Percentiles rank a stretch among this genome's conserved stretches.
Conservation (phyloP, 1,140 invertebrate species). For the Plodia interpunctella region DNA sequence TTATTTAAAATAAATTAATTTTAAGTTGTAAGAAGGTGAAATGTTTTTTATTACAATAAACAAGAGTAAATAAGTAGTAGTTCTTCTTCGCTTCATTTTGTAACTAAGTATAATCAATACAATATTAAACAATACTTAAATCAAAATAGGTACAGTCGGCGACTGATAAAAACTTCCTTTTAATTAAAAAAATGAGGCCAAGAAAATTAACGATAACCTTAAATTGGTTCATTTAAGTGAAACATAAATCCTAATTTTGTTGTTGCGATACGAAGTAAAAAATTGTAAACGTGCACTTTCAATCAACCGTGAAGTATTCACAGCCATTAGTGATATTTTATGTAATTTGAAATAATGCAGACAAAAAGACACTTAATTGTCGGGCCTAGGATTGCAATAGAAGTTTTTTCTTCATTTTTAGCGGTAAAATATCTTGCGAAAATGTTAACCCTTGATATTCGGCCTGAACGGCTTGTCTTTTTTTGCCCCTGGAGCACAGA, state of each 20-base stretch:
- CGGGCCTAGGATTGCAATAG: background rate
- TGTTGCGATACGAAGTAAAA: slow-evolving; percentile 31
- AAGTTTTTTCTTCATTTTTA: background rate
- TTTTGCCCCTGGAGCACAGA: too few species aligned
- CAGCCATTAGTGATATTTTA: background rate
- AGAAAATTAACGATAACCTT: slow-evolving; percentile 28
- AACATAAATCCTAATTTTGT: slow-evolving; percentile 43
- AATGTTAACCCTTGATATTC: background rate
- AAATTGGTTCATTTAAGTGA: slow-evolving; percentile 42
- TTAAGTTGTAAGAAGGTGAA: too few species aligned
- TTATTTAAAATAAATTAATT: too few species aligned
- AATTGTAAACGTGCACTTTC: background rate
- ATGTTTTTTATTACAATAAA: too few species aligned
- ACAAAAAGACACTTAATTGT: slow-evolving; percentile 3
- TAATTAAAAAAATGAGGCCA: slow-evolving; percentile 44
- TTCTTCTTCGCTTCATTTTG: too few species aligned
- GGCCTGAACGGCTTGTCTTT: background rate
- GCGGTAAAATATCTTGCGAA: too few species aligned
- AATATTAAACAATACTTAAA: too few species aligned
- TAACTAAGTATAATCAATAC: too few species aligned
- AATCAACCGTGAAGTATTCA: background rate
- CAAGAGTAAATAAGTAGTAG: too few species aligned
- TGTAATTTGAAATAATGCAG: background rate
- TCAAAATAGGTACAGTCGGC: too few species aligned
- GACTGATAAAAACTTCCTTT: background rate